Conservation (phyloP, 2,113 vertebrate species). For the Parus major region DNA sequence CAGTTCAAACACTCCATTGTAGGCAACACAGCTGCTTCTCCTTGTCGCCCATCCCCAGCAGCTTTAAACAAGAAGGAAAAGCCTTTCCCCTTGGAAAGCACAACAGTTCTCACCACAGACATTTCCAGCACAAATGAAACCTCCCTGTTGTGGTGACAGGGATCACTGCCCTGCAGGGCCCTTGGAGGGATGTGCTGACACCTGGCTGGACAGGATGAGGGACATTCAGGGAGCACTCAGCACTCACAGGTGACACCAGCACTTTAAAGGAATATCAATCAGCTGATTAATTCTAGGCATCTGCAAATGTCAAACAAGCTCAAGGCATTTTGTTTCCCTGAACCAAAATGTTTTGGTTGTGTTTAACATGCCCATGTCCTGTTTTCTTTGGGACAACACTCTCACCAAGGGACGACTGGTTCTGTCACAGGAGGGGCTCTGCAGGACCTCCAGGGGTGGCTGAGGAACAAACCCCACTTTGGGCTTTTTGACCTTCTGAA, state of each 20-base stretch:
- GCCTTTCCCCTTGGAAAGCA: neutral
- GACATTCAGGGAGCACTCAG: neutral
- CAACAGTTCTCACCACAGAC: neutral
- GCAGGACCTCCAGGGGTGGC: neutral
- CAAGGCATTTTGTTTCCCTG: neutral
- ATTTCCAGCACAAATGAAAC: neutral
- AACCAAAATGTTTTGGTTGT: neutral
- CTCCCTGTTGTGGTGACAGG: neutral
- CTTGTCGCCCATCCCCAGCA: neutral
- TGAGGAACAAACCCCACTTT: neutral
- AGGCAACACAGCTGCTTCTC: neutral
- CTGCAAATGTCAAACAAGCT: neutral
- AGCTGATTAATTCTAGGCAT: neutral
- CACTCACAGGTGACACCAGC: too few relatives aligned
- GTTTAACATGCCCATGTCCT: fast-evolving
- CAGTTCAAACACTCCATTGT: neutral
- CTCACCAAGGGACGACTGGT: fast-evolving
- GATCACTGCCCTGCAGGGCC: neutral
- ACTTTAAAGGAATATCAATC: too few relatives aligned
- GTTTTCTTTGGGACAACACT: fast-evolving
- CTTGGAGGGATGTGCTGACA: neutral
- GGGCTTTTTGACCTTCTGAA: neutral
- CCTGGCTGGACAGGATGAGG: too few relatives aligned
- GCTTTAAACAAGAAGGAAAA: neutral
- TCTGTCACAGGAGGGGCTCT: neutral